Percentiles rank a stretch among this genome's conserved stretches.
phyloP scores from a whole-genome alignment of 1,140 invertebrate species.

The Diuraphis noxia region DNA sequence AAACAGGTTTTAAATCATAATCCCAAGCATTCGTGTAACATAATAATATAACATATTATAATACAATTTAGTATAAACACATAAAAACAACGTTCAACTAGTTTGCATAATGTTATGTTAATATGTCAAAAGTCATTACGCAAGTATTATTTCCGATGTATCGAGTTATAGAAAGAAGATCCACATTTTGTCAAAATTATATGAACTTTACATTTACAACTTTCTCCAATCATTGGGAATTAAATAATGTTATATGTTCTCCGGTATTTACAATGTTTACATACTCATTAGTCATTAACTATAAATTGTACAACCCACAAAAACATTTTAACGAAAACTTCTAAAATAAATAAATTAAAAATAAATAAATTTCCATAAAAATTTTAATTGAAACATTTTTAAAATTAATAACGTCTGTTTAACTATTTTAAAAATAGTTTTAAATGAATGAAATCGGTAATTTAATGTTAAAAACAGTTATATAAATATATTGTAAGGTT shows the following conservation, averaged over 20 bases:
- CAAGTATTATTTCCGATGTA: background rate
- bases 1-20: conserved; percentile 30
- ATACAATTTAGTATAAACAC: background rate
- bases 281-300: background rate
- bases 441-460: background rate
- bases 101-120: background rate
- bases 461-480: background rate
- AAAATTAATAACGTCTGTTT: background rate
- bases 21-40: background rate
- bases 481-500: background rate
- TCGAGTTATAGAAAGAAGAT: conserved; percentile 12
- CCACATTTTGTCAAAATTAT: conserved; percentile 20
- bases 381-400: background rate
- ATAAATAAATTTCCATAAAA: background rate
- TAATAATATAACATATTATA: conserved; percentile 1
- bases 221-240: background rate
- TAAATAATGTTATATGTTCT: background rate
- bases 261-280: background rate
- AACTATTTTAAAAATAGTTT: background rate
- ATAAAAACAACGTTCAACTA: background rate
- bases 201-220: conserved; percentile 1
- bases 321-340: background rate
- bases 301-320: background rate
- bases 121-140: conserved; percentile 16
- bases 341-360: too few species aligned